Base-by-base conservation (phyloP, 2,888 invertebrate species). In the Toxonevra muliebris region DNA sequence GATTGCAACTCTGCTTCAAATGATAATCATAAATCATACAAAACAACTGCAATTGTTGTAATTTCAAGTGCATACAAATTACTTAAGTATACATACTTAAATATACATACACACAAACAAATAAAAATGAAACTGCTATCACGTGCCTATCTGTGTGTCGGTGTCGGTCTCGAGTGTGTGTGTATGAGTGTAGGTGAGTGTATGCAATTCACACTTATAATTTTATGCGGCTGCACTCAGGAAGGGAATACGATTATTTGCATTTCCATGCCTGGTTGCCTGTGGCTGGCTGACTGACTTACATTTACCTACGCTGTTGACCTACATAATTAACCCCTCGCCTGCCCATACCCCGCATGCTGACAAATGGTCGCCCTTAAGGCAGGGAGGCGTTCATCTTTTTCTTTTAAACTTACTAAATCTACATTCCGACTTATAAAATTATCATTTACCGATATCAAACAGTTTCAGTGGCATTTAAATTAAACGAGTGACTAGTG, bases 21-120 rank as follows among this genome's bases (percentile, higher is more conserved):
- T 65, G 13, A 65, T 66, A 61, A 69, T 66, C 61, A 69, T 61
- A 69, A 65, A 65, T 61, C 64, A 68, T 64, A 68, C 68, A 64
- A 68, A 60, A 45, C 60, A 45, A 7, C 63, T 58, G 70, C 72
- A 69, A 60, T 72, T 74, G 69, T 61, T 71, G 68, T 69, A 71
- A 72, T 72, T 80, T 78, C 79, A 78, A 78, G 78, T 78, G 78
- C 78, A 78, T 79, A 75, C 79, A 79, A 80, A 78, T 78, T 80
- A 79, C 75, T 79, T 77, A 70, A 74, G 77, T 78, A 79, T 76
- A 80, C 73, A 77, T 69, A 55, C 9, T 9, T 55, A 55, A 40
- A 41, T 40, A 11, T n/a, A 12, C 48, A 13, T 48, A 15, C 48
- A 48, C 5, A 5, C 19, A 53, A 53, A n/a, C 19, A 17, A 9